Base-by-base conservation (phyloP, 2,888 invertebrate genomes). In the Nephrotoma guestfalica region DNA sequence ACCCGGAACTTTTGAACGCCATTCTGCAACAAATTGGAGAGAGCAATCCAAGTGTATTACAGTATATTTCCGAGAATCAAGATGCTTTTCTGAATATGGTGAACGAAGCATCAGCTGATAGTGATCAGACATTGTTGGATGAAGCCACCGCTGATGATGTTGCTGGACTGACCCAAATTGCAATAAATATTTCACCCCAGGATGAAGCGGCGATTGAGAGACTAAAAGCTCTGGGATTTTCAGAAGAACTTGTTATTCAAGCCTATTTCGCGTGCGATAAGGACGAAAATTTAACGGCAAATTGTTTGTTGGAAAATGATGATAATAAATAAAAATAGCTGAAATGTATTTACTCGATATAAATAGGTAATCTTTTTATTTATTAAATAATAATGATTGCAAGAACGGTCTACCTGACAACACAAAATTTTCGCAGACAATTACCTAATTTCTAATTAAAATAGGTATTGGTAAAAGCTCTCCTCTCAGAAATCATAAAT, bases 171-270 rank as follows among this genome's bases (percentile, higher is more conserved):
- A 71, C 2, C 30, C 30, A 18, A 9, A 11, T 92, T 88, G 89
- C 95, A 95, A 95, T 97, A 90, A 95, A 96, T 90, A 94, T 98
- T 86, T 96, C 97, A 86, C 95, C 96, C 87, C 96, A 97, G 92
- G 98, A 98, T 91, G 97, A 96, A 92, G 97, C 97, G 92, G 98
- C 98, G 86, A 98, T 98, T 91, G 97, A 98, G 91, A 94, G 98
- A 94, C 94, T 99, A 93, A 98, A 98, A 93, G 97, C 96, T 6
- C 93, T 99, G 89, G 99, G 98, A 86, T 98, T 98, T 91, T 96
- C 98, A 4, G 98, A 99, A 92, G 96, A 96, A 90, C 93, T 98
- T 92, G 98, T 97, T 86, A 94, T 98, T 89, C 97, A 98, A 93
- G 98, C 98, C 87, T 99, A 71, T 71, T 71, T 71, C 71, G 71